Evolutionary conservation across 2,888 invertebrate genomes (phyloP), one percentile per base, ranked within the genome.

Genomic region (Scaptomyza parva): DNA sequence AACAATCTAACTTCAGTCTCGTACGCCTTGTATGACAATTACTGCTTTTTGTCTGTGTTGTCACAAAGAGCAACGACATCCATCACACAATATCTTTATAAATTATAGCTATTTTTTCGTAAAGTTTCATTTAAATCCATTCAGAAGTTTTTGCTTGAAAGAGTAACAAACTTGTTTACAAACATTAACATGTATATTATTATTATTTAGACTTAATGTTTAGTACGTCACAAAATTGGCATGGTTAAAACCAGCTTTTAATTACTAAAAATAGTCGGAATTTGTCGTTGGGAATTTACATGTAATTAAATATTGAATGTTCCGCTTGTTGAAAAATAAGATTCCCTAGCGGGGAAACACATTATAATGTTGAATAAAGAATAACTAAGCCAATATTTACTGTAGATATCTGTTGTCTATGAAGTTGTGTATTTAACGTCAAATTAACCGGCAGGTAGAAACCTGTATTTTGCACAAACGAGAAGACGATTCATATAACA

Each of bases 391-490:
- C 4, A 9, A 28, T 41, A 41, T 41, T 26, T 41, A 26, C 30
- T 5, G 2, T 24, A 20, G 8, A 17, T n/a, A n/a, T n/a, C n/a
- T n/a, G n/a, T n/a, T n/a, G n/a, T n/a, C n/a, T n/a, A n/a, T n/a
- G n/a, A n/a, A n/a, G n/a, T n/a, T n/a, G n/a, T n/a, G n/a, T n/a
- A n/a, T n/a, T n/a, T n/a, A n/a, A n/a, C 26, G 43, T 26, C 17
- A 35, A 9, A 58, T 7, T n/a, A n/a, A 24, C 12, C 24, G 11
- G 8, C 24, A 39, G 22, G 17, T 11, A 37, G 35, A 69, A 53
- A 70, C 70, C 40, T 44, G 67, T 66, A 60, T 39, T 55, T 45
- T 14, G 17, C 39, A 44, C 12, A 14, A 45, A 26, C 18, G 12
- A 28, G 30, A 12, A 20, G 12, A 35, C 14, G 39, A 33, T 5